phyloP scores from a whole-genome alignment of 2,888 invertebrate species.

The Platypus cylindrus region DNA sequence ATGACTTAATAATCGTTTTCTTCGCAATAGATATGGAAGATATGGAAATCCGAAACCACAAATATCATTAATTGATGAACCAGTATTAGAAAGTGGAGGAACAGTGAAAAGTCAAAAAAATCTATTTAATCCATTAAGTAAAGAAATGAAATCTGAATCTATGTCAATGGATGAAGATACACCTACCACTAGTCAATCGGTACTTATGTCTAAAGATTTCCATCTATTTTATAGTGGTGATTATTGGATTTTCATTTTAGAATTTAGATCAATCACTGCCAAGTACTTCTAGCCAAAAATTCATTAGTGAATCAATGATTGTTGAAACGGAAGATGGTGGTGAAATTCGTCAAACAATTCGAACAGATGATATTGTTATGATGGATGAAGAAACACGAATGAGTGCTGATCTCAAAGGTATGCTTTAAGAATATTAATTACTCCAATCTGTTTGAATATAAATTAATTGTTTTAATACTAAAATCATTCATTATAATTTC shows the following conservation, averaged over 20 bases:
- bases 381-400: constrained; percentile 62
- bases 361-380: constrained; percentile 12
- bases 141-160: constrained; percentile 8
- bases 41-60: constrained; percentile 14
- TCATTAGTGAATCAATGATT: constrained; percentile 7
- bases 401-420: constrained; percentile 46
- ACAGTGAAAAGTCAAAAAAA: constrained; percentile 11
- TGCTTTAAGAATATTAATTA: too few relatives aligned
- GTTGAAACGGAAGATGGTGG: constrained; percentile 9
- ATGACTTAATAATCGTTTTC: too few relatives aligned
- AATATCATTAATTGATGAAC: constrained; percentile 12
- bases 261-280: not conserved
- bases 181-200: constrained; percentile 2
- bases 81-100: constrained; percentile 9
- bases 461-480: too few relatives aligned
- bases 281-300: constrained; percentile 3
- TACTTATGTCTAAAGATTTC: not conserved
- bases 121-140: constrained; percentile 6
- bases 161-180: constrained; percentile 18
- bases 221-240: too few relatives aligned
- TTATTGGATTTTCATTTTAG: not conserved
- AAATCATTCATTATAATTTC: too few relatives aligned
- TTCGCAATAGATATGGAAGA: constrained; percentile 14
- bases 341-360: constrained; percentile 2
- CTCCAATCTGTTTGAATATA: too few relatives aligned